These are phyloP conservation scores for Aricia agestis DNA, from an alignment of 1,140 invertebrate species.

Conservation along the genomic window DNA sequence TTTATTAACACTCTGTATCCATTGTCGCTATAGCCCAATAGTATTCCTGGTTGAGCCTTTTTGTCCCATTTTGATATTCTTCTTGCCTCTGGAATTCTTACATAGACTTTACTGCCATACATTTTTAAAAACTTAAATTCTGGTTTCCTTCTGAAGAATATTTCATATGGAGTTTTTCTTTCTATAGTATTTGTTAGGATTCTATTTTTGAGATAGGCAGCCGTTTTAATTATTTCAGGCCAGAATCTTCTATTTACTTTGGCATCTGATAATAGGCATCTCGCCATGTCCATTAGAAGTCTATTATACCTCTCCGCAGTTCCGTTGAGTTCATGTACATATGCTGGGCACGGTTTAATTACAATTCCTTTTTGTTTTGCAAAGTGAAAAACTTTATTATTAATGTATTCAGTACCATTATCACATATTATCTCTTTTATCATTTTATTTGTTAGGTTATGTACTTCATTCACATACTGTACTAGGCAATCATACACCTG, in stretches of 20 bases:
- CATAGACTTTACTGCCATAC: conserved; percentile 43
- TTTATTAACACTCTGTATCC: conserved; percentile 31
- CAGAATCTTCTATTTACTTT: conserved; percentile 40
- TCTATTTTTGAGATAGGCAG: conserved; percentile 32
- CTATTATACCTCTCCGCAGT: conserved; percentile 33
- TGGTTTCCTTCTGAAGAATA: conserved; percentile 51
- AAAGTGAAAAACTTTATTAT: conserved; percentile 23
- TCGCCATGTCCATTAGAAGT: conserved; percentile 29
- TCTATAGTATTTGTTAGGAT: conserved; percentile 41
- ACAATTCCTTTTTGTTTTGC: conserved; percentile 28
- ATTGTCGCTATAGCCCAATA: conserved; percentile 32
- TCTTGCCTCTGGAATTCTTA: conserved; percentile 33
- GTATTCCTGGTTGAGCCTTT: conserved; percentile 31
- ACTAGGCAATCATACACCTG: conserved; percentile 25
- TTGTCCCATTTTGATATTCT: conserved; percentile 32
- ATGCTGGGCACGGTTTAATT: conserved; percentile 39
- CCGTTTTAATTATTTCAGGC: conserved; percentile 35
- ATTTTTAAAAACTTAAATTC: conserved; percentile 45
- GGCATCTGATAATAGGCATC: conserved; percentile 32
- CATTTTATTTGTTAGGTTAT: conserved; percentile 33
- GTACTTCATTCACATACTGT: conserved; percentile 32
- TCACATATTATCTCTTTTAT: conserved; percentile 42
- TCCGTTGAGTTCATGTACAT: conserved; percentile 45
- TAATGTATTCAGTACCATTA: conserved; percentile 42
- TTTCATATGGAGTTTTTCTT: conserved; percentile 53